A percentile compares a stretch with the other conserved stretches of the same genome.
phyloP scores from a whole-genome alignment of 1,140 invertebrate genomes.

The Bursaphelenchus mucronatus region DNA sequence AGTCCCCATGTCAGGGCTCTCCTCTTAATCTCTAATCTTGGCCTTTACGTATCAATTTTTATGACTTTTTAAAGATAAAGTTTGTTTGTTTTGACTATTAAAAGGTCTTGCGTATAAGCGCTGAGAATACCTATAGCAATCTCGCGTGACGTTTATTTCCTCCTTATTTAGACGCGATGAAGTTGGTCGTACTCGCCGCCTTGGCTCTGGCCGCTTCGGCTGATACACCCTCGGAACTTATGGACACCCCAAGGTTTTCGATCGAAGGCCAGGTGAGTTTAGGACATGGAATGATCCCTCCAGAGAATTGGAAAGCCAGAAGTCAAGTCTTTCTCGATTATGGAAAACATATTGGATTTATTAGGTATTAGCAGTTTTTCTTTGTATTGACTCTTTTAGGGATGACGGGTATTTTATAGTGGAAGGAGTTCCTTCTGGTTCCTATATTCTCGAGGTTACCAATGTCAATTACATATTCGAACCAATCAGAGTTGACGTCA shows the following conservation, averaged over 20 bases:
- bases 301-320: conserved; percentile 42
- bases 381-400: conserved; percentile 61
- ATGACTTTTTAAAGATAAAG: no score
- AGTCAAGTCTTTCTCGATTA: conserved; percentile 52
- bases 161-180: no score
- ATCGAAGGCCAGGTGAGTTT: conserved; percentile 44
- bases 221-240: conserved; percentile 10
- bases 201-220: conserved; percentile 4
- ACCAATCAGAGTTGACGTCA: conserved; percentile 86
- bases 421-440: conserved; percentile 82
- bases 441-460: conserved; percentile 86
- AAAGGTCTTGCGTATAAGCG: no score
- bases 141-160: no score
- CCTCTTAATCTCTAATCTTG: no score
- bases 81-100: no score
- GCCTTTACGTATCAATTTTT: no score
- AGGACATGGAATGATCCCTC: conserved; percentile 31
- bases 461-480: conserved; percentile 87
- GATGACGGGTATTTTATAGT: conserved; percentile 88
- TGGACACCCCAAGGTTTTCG: conserved; percentile 21
- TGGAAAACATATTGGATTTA: conserved; percentile 55
- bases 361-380: conserved; percentile 30
- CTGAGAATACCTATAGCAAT: no score
- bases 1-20: no score
- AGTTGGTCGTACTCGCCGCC: no score